Percentiles rank a stretch among this genome's conserved stretches.
These are phyloP conservation scores for Myzus persicae DNA, from an alignment of 1,140 invertebrate genomes.

Conservation along the genomic window DNA sequence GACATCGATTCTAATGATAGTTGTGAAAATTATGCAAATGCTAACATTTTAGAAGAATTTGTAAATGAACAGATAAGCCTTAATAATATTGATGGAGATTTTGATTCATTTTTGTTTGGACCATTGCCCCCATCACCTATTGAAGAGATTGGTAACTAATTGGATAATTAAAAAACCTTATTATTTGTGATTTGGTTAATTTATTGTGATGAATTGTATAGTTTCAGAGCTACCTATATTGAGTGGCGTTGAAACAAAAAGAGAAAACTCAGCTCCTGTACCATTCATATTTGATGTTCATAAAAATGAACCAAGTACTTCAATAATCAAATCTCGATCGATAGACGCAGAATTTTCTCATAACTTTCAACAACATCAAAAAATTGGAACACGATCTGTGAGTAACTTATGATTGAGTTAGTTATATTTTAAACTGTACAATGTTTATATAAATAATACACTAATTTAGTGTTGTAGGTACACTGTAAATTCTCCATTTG, in stretches of 20 bases:
- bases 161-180: not conserved
- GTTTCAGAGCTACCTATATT: constrained; percentile 8
- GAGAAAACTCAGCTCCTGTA: constrained; percentile 4
- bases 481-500: not conserved
- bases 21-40: constrained; percentile 48
- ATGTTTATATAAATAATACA: not conserved
- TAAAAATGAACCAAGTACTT: constrained; percentile 44
- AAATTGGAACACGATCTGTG: constrained; percentile 52
- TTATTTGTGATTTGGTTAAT: not conserved
- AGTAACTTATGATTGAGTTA: not conserved
- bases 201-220: not conserved
- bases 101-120: constrained; percentile 68
- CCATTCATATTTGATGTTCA: constrained; percentile 35
- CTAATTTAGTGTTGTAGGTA: not conserved
- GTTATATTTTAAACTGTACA: not conserved
- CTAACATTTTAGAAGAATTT: constrained; percentile 54
- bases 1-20: constrained; percentile 26
- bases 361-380: constrained; percentile 57
- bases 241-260: constrained; percentile 32
- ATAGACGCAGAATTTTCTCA: constrained; percentile 56
- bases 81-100: constrained; percentile 52
- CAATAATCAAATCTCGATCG: constrained; percentile 53
- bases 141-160: constrained; percentile 71
- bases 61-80: constrained; percentile 50
- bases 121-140: constrained; percentile 80